phyloP scores from a whole-genome alignment of 2,113 vertebrate genomes.

The Corythoichthys intestinalis region DNA sequence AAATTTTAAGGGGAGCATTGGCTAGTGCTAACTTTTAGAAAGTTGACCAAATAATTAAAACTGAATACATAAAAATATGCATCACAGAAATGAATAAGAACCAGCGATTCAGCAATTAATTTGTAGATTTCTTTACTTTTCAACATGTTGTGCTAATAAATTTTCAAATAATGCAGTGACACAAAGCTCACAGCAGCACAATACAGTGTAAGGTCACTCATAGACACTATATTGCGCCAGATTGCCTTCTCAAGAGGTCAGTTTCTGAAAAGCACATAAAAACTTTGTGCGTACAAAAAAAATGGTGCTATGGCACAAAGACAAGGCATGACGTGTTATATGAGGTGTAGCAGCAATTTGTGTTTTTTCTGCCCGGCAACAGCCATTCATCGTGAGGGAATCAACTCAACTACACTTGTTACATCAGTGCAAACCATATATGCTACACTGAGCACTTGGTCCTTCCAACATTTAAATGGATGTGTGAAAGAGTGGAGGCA shows the following conservation, averaged over 20 bases:
- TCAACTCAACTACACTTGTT: conserved; percentile 37
- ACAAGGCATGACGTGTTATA: conserved; percentile 68
- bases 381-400: conserved; percentile 13
- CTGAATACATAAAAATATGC: conserved; percentile 24
- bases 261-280: background rate
- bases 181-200: conserved; percentile 42
- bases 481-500: conserved; percentile 30
- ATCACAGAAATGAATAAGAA: conserved; percentile 22
- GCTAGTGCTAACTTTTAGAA: too few species aligned
- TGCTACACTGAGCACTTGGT: conserved; percentile 47
- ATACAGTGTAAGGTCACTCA: conserved; percentile 65
- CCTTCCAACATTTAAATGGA: conserved; percentile 41
- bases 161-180: conserved; percentile 12
- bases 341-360: conserved; percentile 68
- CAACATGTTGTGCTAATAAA: conserved; percentile 10
- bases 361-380: conserved; percentile 39
- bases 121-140: conserved; percentile 6
- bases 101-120: conserved; percentile 3
- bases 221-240: conserved; percentile 21
- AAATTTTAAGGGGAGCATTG: too few species aligned
- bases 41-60: conserved; percentile 25
- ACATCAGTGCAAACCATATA: conserved; percentile 40
- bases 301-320: conserved; percentile 45
- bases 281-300: background rate
- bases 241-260: conserved; percentile 8